phyloP scores from a whole-genome alignment of 2,888 invertebrate species.

The Drosophila phalerata region DNA sequence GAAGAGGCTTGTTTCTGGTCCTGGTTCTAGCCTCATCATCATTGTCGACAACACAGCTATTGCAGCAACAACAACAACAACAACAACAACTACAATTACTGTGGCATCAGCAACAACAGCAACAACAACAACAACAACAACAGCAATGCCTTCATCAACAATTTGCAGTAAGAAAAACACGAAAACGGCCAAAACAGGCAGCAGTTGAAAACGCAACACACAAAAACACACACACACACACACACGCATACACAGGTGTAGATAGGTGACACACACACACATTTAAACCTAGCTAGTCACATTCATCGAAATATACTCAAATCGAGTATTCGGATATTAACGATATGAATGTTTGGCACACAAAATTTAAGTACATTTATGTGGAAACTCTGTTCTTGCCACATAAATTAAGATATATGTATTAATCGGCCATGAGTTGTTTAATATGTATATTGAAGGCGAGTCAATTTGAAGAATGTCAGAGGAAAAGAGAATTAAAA shows the following conservation, averaged over 20 bases:
- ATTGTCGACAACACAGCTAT: constrained; percentile 66
- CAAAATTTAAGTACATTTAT: constrained; percentile 52
- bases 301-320: constrained; percentile 37
- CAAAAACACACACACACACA: constrained; percentile 45
- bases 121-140: constrained; percentile 37
- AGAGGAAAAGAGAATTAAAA: no score
- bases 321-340: constrained; percentile 61
- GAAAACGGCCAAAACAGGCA: constrained; percentile 57
- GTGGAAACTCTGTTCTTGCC: constrained; percentile 13
- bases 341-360: constrained; percentile 64
- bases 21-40: constrained; percentile 58
- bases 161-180: constrained; percentile 69
- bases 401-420: constrained; percentile 3
- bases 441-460: no score
- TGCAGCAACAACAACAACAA: constrained; percentile 33
- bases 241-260: constrained; percentile 2
- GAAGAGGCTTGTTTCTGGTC: background rate
- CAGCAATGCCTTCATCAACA: constrained; percentile 76
- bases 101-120: constrained; percentile 30
- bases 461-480: no score
- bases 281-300: background rate
- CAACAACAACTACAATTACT: constrained; percentile 34
- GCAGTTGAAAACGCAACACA: constrained; percentile 52
- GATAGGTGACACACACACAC: constrained; percentile 8
- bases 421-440: no score